These are phyloP conservation scores for Hemicordylus capensis DNA, from an alignment of 2,113 vertebrate genomes.

Conservation along the genomic window DNA sequence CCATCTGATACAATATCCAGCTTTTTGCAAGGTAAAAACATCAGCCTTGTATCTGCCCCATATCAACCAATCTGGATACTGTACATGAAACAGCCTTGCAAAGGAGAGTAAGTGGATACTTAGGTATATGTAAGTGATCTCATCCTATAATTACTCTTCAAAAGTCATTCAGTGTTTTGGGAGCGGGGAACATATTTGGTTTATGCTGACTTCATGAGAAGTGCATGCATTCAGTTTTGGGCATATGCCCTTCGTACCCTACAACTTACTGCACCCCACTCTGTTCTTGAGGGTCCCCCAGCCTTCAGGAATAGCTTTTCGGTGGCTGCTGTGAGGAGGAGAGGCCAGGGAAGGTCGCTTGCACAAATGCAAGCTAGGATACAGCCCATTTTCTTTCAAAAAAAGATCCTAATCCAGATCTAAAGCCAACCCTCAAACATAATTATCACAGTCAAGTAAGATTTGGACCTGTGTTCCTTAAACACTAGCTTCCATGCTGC, in stretches of 20 bases:
- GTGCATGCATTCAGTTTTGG: too few relatives aligned
- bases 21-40: slow-evolving; percentile 70
- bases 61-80: slow-evolving; percentile 33
- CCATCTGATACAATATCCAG: slow-evolving; percentile 56
- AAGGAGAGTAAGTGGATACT: slow-evolving; percentile 1
- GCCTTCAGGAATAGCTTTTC: too few relatives aligned
- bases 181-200: neutral
- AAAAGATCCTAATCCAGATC: neutral
- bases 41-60: slow-evolving; percentile 59
- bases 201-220: too few relatives aligned
- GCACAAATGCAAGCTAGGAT: too few relatives aligned
- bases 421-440: neutral
- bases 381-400: neutral
- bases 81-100: slow-evolving; percentile 29
- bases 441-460: neutral
- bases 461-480: neutral
- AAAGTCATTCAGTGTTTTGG: neutral
- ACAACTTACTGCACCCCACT: too few relatives aligned
- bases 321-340: too few relatives aligned
- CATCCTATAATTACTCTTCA: neutral
- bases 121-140: slow-evolving; percentile 5
- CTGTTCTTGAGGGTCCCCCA: too few relatives aligned
- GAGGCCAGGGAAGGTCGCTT: too few relatives aligned
- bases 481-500: neutral
- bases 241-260: too few relatives aligned